phyloP scores from a whole-genome alignment of 2,113 vertebrate genomes.

The Laterallus jamaicensis region DNA sequence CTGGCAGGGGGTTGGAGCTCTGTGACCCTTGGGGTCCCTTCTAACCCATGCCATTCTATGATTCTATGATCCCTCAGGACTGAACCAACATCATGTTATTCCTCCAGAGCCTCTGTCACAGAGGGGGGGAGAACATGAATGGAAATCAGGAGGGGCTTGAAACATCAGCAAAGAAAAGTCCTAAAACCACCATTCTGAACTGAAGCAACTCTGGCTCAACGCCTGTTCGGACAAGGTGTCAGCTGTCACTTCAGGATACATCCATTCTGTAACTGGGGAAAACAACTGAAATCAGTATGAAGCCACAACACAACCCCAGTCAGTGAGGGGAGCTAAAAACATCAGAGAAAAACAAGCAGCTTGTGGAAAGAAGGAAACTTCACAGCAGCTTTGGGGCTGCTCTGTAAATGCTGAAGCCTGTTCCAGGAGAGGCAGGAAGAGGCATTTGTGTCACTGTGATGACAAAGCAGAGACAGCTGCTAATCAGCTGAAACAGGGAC shows the following conservation, averaged over 20 bases:
- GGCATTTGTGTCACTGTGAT: background rate
- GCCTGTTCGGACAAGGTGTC: background rate
- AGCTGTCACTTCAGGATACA: background rate
- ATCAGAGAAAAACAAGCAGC: background rate
- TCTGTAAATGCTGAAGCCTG: background rate
- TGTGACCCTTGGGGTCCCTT: no score
- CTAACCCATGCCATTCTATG: no score
- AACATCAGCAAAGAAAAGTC: background rate
- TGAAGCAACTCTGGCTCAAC: background rate
- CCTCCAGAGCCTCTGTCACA: background rate
- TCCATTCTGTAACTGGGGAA: background rate
- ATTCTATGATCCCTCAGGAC: background rate
- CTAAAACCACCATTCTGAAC: background rate
- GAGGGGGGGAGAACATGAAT: background rate
- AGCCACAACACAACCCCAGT: background rate
- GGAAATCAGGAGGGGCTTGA: background rate
- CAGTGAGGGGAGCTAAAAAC: background rate
- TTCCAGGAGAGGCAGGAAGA: background rate
- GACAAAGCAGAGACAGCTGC: background rate
- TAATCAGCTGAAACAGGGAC: background rate
- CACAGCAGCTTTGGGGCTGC: background rate
- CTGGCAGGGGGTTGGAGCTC: no score
- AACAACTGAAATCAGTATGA: background rate
- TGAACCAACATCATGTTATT: background rate
- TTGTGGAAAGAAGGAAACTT: background rate